phyloP scores from a whole-genome alignment of 2,113 vertebrate species.

The Callithrix jacchus region DNA sequence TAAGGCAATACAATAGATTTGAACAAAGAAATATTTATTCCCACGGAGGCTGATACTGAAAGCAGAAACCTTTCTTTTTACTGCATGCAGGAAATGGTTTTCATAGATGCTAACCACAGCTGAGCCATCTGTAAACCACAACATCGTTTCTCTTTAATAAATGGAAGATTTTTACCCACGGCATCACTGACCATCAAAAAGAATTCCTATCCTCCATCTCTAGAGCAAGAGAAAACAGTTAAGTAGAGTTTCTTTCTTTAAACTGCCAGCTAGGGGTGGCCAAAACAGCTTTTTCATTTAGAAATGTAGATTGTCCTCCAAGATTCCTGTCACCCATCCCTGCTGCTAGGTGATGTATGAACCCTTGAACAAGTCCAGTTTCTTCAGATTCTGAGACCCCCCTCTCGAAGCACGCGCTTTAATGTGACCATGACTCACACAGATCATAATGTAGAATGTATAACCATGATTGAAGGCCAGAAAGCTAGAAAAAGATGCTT shows the following conservation, averaged over 20 bases:
- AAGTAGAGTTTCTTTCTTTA: neutral
- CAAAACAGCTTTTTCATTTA: conserved; percentile 18
- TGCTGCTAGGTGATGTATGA: neutral
- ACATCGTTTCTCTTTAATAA: conserved; percentile 72
- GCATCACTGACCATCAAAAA: conserved; percentile 47
- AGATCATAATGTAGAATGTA: neutral
- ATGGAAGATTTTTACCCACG: conserved; percentile 67
- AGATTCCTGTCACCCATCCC: neutral
- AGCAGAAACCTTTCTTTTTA: conserved; percentile 62
- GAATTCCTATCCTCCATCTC: neutral
- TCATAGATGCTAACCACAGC: conserved; percentile 79
- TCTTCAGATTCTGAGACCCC: neutral
- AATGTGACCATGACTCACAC: neutral
- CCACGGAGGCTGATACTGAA: neutral
- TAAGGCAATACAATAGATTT: neutral
- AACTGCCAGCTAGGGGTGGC: neutral
- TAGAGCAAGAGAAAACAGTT: neutral
- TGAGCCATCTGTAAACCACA: conserved; percentile 75
- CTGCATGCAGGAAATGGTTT: conserved; percentile 80
- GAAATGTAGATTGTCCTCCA: neutral
- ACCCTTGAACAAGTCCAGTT: neutral
- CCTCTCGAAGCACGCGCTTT: neutral
- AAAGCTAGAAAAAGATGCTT: neutral
- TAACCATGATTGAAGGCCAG: neutral
- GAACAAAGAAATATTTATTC: conserved; percentile 36